Percentiles rank a stretch among this genome's conserved stretches.
Evolutionary conservation across 2,888 invertebrate species (phyloP).

Genomic region (Ichneumoninae sp.): DNA sequence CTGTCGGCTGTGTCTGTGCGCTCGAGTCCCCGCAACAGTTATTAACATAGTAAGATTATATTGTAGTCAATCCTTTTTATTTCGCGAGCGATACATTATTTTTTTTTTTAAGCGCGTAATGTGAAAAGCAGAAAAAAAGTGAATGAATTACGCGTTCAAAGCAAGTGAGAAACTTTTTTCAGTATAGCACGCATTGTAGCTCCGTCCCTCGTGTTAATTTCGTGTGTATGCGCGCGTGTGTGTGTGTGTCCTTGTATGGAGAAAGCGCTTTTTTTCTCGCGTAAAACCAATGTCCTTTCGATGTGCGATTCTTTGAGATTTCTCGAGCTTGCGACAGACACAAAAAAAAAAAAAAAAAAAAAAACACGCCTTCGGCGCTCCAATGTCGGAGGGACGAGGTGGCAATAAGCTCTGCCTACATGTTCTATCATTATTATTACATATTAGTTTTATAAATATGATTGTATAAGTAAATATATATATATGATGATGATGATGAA

Average conservation of each 20-base stretch:
- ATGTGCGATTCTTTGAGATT: constrained; percentile 76
- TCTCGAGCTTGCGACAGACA: constrained; percentile 78
- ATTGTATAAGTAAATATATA: constrained; percentile 72
- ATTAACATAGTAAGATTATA: constrained; percentile 34
- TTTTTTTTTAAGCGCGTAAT: constrained; percentile 29
- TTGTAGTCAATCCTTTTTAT: constrained; percentile 42
- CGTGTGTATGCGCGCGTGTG: constrained; percentile 18
- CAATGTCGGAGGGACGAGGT: constrained; percentile 52
- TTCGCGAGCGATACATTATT: constrained; percentile 38
- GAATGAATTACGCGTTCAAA: constrained; percentile 25
- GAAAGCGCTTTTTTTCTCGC: constrained; percentile 37
- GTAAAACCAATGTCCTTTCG: constrained; percentile 70
- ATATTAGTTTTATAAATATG: constrained; percentile 80
- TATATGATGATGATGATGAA: constrained; percentile 77
- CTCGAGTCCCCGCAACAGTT: constrained; percentile 41
- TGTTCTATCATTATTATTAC: constrained; percentile 77
- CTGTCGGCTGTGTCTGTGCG: constrained; percentile 58
- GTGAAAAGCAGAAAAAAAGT: constrained; percentile 62
- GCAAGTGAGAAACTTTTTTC: constrained; percentile 67
- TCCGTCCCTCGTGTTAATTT: constrained; percentile 80
- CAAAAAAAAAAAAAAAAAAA: constrained; percentile 12
- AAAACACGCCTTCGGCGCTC: constrained; percentile 58
- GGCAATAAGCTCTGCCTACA: constrained; percentile 79
- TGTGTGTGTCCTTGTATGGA: constrained; percentile 15
- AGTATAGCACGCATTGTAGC: constrained; percentile 79